Percentiles rank a stretch among this genome's conserved stretches.
phyloP scores from a whole-genome alignment of 2,888 invertebrate genomes.

The Rhagophthalmus giganteus region DNA sequence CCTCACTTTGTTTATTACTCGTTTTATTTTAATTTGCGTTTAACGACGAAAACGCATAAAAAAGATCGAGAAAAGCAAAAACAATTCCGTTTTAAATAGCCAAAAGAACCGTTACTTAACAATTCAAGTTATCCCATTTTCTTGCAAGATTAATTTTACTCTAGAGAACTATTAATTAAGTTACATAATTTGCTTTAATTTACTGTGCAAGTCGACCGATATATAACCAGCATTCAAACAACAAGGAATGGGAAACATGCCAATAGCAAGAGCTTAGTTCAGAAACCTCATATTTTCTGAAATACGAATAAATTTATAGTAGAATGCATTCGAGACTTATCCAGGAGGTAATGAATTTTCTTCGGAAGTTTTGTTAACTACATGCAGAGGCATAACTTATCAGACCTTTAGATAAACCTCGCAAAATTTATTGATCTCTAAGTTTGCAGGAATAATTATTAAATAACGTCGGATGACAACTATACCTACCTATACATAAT shows the following conservation, averaged over 20 bases:
- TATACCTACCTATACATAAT: no score
- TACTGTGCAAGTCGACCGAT: conserved; percentile 11
- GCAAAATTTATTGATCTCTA: no score
- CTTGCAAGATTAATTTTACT: conserved; percentile 6
- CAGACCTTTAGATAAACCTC: not conserved
- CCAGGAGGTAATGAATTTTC: conserved; percentile 23
- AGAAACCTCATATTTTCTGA: conserved; percentile 24
- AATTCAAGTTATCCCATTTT: no score
- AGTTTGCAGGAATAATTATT: no score
- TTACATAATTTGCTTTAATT: conserved; percentile 20
- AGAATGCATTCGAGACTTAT: conserved; percentile 19
- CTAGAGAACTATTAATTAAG: conserved; percentile 15
- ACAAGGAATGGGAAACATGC: conserved; percentile 24
- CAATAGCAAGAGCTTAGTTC: conserved; percentile 23
- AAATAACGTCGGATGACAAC: no score
- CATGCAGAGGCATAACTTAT: conserved; percentile 7
- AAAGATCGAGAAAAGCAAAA: no score
- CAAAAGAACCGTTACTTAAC: no score
- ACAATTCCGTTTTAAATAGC: no score
- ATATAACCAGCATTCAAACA: conserved; percentile 16
- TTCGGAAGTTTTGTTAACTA: conserved; percentile 12
- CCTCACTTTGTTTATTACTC: no score
- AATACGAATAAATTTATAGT: conserved; percentile 22
- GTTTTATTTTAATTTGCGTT: not conserved
- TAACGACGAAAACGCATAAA: no score